Evolutionary conservation across 2,888 invertebrate genomes (phyloP), one percentile per base, ranked within the genome.

Genomic region (Tachina fera): DNA sequence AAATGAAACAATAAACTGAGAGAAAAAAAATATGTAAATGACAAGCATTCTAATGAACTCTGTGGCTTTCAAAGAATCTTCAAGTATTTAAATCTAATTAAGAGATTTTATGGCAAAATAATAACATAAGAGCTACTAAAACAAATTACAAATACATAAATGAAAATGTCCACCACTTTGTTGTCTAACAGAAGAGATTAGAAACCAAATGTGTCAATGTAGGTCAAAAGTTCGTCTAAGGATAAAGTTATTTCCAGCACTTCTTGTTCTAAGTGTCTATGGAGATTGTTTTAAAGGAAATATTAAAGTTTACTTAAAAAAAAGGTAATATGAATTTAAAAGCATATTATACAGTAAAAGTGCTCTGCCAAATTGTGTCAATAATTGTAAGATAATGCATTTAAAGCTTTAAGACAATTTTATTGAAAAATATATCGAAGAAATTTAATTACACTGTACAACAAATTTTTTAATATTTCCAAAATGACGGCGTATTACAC

Each of bases 171-270:
- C 63, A 63, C 39, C 63, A 63, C 31, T 63, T 63, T 31, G 51
- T 60, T 16, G 60, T 43, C 14, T 11, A 13, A 43, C 11, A 3
- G 13, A 53, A 53, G 13, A 11, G 45, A 31, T 31, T 31, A 31
- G 6, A 58, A 45, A n/a, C 9, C 16, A 11, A 51, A 75, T 41
- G 22, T 1, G 51, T 22, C 16, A 68, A 78, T 70, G 10, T 61
- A n/a, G 78, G 63, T 63, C 78, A 71, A 79, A 71, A 70, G 63
- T 79, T 71, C 45, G 43, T 39, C 2, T 39, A 56, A 53, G n/a
- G 22, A 53, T n/a, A 45, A 71, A 71, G 22, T 56, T 19, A 49
- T 67, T 67, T 53, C 31, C 3, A 39, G 22, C 0, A 39, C n/a
- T 6, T 45, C 3, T 63, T 53, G 4, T 22, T 8, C 39, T 39